Evolutionary conservation across 2,797 vertebrate genomes (phyloP), one percentile per base, ranked within the genome.

Genomic region (Thunnus albacares): DNA sequence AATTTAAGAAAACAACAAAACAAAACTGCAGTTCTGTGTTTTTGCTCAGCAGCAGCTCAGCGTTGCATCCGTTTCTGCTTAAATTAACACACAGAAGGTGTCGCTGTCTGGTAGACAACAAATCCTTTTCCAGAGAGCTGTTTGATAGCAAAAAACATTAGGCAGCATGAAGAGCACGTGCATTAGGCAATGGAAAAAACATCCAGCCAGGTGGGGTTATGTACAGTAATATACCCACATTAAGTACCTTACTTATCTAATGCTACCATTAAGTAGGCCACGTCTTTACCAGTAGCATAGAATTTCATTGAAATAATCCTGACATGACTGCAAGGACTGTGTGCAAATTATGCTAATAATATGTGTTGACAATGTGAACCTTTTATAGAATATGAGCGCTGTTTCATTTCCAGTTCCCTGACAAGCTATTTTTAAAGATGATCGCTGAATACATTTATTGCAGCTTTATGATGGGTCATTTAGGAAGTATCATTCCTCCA

Each of bases 261-360:
- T 88, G 85, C 82, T 80, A 56, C 89, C 84, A 83, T 92, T 92
- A 89, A 89, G 86, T 87, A 89, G 78, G 75, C 72, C 51, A 66
- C 57, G 81, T 92, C 90, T 91, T 86, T 85, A 91, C 78, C 81
- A 55, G 86, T 51, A 87, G 90, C 52, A 51, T 90, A 87, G 84
- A 75, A 75, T 94, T 93, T 92, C 91, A 88, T 75, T 75, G 86
- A 90, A 91, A 88, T 82, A 83, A 92, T 92, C 80, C 88, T 77
- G 87, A 90, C 91, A 77, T 80, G 87, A 93, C 69, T 85, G 88
- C 49, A 14, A 90, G 83, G 80, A 80, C 14, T 47, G 68, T 53
- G 77, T 70, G 70, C 78, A 86, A 85, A 80, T 82, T 58, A 79
- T 51, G 65, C 81, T 38, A 69, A 86, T 89, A 84, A 84, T 81